Evolutionary conservation across 2,113 vertebrate species (phyloP).

Genomic region (Desmodus rotundus): DNA sequence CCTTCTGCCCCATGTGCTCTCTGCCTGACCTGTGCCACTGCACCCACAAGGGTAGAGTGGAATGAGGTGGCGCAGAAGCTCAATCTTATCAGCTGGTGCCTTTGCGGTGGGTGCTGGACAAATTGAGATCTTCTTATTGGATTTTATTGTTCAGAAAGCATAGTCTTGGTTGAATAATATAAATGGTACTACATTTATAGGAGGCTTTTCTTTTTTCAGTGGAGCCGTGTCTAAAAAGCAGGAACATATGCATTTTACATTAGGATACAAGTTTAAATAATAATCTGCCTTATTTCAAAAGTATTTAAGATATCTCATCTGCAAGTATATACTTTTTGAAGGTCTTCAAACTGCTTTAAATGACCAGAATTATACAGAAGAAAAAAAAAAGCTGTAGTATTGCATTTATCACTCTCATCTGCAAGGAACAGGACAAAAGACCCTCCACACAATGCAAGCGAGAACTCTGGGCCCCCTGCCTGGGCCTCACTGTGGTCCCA

Average conservation of each 20-base stretch:
- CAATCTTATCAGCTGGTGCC: not conserved
- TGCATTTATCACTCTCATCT: not conserved
- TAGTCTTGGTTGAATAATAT: not conserved
- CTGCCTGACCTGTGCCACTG: not conserved
- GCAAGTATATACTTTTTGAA: not conserved
- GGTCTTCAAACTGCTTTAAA: not conserved
- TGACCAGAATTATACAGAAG: not conserved
- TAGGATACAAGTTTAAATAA: not conserved
- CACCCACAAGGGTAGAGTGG: not conserved
- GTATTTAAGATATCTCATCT: not conserved
- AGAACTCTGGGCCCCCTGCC: not conserved
- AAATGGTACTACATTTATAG: not conserved
- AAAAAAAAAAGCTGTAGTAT: not conserved
- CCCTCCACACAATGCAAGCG: not conserved
- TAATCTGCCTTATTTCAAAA: slow-evolving; percentile 22
- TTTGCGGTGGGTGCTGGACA: not conserved
- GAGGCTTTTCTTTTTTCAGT: not conserved
- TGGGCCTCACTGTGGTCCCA: not conserved
- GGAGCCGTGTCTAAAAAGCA: not conserved
- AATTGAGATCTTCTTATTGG: not conserved
- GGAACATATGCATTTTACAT: not conserved
- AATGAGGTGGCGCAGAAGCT: not conserved
- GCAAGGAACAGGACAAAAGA: not conserved
- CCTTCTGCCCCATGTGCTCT: not conserved
- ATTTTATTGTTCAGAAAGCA: not conserved